These are phyloP conservation scores for Nasalis larvatus DNA, from an alignment of 2,113 vertebrate species.

Conservation along the genomic window DNA sequence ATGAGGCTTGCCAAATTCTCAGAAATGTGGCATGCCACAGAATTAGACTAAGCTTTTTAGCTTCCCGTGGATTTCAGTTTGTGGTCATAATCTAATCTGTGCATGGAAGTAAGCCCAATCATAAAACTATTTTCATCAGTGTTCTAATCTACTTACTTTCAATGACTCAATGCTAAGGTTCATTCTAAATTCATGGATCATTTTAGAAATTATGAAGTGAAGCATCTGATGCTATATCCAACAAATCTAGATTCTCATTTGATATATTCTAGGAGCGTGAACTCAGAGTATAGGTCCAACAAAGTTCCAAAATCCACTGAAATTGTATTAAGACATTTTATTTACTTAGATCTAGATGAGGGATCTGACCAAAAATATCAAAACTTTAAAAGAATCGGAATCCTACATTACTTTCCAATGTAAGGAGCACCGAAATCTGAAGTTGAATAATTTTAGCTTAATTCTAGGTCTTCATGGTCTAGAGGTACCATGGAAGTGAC, in stretches of 20 bases:
- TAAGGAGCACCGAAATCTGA: background rate
- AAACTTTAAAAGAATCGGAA: background rate
- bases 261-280: background rate
- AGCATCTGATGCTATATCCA: background rate
- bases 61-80: background rate
- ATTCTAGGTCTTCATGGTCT: background rate
- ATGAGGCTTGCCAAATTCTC: background rate
- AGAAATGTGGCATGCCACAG: background rate
- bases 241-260: background rate
- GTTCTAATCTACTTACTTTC: background rate
- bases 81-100: background rate
- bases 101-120: background rate
- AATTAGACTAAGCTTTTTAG: background rate
- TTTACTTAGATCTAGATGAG: background rate
- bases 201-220: background rate
- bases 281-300: background rate
- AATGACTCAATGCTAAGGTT: background rate
- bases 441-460: background rate
- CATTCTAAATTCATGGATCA: background rate
- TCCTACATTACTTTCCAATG: background rate
- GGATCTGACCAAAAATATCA: background rate
- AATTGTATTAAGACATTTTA: background rate
- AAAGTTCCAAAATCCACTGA: background rate
- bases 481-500: background rate
- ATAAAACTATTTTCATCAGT: background rate